Evolutionary conservation across 2,113 vertebrate species (phyloP), one percentile per base, ranked within the genome.

Genomic region (Sakesphorus luctuosus): DNA sequence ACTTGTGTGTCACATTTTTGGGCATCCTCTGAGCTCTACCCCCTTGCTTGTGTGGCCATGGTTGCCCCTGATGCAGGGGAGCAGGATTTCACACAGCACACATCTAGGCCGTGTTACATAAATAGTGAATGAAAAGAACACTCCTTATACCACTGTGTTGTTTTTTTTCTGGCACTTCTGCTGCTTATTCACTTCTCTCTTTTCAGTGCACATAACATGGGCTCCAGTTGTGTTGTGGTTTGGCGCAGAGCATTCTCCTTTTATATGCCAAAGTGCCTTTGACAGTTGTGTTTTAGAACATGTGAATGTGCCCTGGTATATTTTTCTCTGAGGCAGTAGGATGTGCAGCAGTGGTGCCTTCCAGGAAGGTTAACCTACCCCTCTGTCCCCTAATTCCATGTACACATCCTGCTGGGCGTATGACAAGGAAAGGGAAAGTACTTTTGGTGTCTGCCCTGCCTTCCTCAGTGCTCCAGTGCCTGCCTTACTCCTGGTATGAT

Each of bases 141-240:
- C 31, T 87, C 19, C 25, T 24, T 35, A 20, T 12, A 2, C 43
- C 15, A 3, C 20, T 10, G 25, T 19, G 6, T 6, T 40, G 35
- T 0, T 19, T 13, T 59, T 52, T 38, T 58, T 17, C 46, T 53
- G 24, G 21, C 31, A 46, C 12, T 24, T 63, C 31, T n/a, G 12
- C 72, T n/a, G 5, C 58, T 84, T 65, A 29, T n/a, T 49, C 2
- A 3, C 16, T 55, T 38, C 14, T 81, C 16, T 52, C 26, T 71
- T 71, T 31, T 49, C 36, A 8, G 0, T 10, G 31, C 56, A 11
- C 1, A 0, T n/a, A 56, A 56, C 11, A 0, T 1, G 21, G 35
- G 15, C 29, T 66, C 73, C 17, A 52, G 21, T 21, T 56, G 46
- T 14, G 18, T 8, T 35, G 59, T 4, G 59, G 7, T 21, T 7